Evolutionary conservation across 2,113 vertebrate species (phyloP).

Genomic region (Sprattus sprattus): DNA sequence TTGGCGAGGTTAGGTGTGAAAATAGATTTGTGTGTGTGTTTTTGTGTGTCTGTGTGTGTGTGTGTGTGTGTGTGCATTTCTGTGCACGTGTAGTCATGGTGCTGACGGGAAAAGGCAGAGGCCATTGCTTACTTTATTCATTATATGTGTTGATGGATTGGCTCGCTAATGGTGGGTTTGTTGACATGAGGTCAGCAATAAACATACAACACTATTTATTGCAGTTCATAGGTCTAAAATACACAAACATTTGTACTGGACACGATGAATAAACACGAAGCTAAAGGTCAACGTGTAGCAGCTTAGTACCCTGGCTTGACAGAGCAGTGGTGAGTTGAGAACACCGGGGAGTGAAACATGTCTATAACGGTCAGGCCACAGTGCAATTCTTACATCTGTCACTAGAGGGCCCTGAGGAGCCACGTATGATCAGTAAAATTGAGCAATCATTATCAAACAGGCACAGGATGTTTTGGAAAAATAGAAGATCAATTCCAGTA

Average conservation of each 20-base stretch:
- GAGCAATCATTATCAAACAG: not conserved
- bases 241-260: not conserved
- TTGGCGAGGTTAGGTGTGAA: not conserved
- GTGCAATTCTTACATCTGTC: constrained; percentile 38
- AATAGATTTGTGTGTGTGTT: not conserved
- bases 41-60: not conserved
- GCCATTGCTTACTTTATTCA: not conserved
- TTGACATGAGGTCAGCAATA: not conserved
- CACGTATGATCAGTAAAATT: constrained; percentile 23
- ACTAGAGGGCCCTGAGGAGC: constrained; percentile 62
- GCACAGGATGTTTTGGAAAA: constrained; percentile 14
- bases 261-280: not conserved
- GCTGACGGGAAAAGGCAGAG: not conserved
- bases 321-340: not conserved
- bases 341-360: not conserved
- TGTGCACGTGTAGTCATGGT: not conserved
- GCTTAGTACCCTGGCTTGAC: not conserved
- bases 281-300: not conserved
- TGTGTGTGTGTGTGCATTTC: not conserved
- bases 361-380: not conserved
- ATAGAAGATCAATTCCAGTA: constrained; percentile 7
- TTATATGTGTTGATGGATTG: not conserved
- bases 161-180: not conserved
- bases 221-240: not conserved
- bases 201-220: not conserved